Evolutionary conservation across 2,888 invertebrate species (phyloP), one percentile per base, ranked within the genome.

Genomic region (Athripsodes cinereus): DNA sequence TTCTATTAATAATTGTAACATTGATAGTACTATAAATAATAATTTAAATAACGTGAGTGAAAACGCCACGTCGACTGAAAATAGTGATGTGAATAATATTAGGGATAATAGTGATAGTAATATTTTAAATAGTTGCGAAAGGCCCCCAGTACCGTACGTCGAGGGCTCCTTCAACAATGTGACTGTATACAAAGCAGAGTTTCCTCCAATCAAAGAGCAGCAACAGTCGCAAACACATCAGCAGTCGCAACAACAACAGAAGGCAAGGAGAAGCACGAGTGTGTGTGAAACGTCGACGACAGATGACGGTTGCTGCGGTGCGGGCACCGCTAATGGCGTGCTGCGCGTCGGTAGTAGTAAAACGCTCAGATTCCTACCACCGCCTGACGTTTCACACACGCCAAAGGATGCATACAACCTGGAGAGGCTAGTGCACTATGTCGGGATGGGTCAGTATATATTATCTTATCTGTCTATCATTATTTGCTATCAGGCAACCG

Each of bases 351-450:
- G 59, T 10, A 55, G 55, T 53, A 66, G 67, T 34, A 69, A 66
- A 65, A 69, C 73, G 10, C 69, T 74, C 50, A 68, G 75, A 53
- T 79, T 71, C 63, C 69, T 75, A 47, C 72, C 73, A 13, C 78
- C 78, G 2, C 66, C 71, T 63, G 66, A 71, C 57, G 69, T 70
- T 57, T 66, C 71, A 63, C 66, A 70, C 58, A 69, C 70, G 57
- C 68, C 71, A 62, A 61, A 63, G 50, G 63, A 63, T 44, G 71
- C 74, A 66, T 77, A 78, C 70, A 81, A 81, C 69, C 80, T 82
- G 67, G 83, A 82, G 66, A 81, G 81, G 66, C 82, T 85, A 66
- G 81, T 85, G 59, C 77, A 79, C 65, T 85, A 81, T 67, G 81
- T 85, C 67, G 82, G 81, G 65, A 74, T 74, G 68, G 82, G 85